phyloP scores from a whole-genome alignment of 2,113 vertebrate species.

The Mustelus asterias region DNA sequence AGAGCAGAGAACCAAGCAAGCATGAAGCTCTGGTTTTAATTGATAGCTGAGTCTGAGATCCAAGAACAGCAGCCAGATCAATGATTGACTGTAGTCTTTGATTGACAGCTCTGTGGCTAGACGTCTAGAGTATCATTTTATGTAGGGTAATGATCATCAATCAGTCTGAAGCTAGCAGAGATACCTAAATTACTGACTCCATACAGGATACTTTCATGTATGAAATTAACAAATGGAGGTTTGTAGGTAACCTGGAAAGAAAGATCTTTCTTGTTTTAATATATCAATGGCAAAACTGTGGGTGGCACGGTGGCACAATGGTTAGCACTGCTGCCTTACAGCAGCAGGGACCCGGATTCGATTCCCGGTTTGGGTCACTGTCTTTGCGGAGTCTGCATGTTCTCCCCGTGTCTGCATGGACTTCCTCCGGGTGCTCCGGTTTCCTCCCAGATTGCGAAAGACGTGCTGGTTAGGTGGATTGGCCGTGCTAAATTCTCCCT shows the following conservation, averaged over 20 bases:
- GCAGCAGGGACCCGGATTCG: no score
- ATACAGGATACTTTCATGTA: not conserved
- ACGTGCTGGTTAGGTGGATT: no score
- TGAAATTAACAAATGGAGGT: not conserved
- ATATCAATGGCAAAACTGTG: not conserved
- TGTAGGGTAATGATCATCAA: not conserved
- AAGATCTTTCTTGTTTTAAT: not conserved
- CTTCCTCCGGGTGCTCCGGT: no score
- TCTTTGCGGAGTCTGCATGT: no score
- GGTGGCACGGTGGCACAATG: no score
- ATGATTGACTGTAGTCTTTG: not conserved
- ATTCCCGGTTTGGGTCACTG: no score
- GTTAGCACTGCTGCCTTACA: no score
- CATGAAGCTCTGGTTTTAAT: not conserved
- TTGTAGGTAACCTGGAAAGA: not conserved
- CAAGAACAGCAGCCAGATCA: not conserved
- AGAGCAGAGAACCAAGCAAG: not conserved
- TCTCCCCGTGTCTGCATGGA: no score
- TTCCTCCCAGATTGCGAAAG: no score
- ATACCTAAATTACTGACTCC: not conserved
- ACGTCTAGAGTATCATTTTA: not conserved
- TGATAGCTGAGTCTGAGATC: not conserved
- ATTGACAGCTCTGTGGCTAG: not conserved
- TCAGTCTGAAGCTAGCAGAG: not conserved
- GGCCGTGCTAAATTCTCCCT: no score